Percentiles rank a stretch among this genome's conserved stretches.
These are phyloP conservation scores for Galeopterus variegatus DNA, from an alignment of 2,113 vertebrate species.

Conservation along the genomic window DNA sequence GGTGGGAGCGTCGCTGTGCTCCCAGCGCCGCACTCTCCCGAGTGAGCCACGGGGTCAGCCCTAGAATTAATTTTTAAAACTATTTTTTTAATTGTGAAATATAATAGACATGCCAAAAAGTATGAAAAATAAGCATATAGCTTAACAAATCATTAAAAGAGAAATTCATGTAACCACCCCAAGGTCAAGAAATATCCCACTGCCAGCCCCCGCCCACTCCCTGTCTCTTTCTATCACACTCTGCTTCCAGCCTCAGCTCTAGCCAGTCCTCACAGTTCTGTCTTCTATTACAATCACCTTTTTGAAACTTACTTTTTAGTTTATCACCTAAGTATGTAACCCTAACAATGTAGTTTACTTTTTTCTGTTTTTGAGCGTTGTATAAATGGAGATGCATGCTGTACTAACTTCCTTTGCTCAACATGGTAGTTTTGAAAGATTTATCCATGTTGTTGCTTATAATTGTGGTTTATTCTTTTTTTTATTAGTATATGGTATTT, in stretches of 20 bases:
- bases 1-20: too few species aligned
- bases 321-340: neutral
- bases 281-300: neutral
- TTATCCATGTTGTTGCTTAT: neutral
- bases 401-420: neutral
- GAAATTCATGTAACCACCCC: neutral
- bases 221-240: neutral
- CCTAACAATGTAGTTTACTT: neutral
- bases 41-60: too few species aligned
- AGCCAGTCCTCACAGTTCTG: neutral
- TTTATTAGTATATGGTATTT: neutral
- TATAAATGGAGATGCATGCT: neutral
- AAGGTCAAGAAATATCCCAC: fast-evolving
- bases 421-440: neutral
- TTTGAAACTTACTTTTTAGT: neutral
- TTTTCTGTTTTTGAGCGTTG: neutral
- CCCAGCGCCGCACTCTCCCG: too few species aligned
- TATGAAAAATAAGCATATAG: conserved; percentile 8
- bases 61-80: neutral
- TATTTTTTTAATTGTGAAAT: neutral
- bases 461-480: neutral
- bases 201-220: fast-evolving
- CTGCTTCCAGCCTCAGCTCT: neutral
- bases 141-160: neutral
- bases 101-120: neutral